Percentiles rank a stretch among this genome's conserved stretches.
These are phyloP conservation scores for Seira musarum DNA, from an alignment of 2,888 invertebrate genomes.

Conservation along the genomic window DNA sequence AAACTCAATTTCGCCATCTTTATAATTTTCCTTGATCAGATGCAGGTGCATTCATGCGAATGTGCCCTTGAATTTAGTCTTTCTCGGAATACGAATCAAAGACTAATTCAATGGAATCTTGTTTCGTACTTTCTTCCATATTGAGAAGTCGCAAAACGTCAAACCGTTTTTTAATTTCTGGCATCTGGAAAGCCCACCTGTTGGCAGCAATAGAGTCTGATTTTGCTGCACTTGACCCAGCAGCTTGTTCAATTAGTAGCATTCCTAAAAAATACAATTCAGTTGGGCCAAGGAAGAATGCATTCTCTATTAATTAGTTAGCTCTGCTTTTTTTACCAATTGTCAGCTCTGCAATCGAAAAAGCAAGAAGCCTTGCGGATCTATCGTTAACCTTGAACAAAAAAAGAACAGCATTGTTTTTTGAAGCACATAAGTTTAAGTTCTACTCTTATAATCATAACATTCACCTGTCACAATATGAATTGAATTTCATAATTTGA, in stretches of 20 bases:
- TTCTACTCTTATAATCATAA: neutral
- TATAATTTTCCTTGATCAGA: no score
- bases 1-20: no score
- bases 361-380: conserved; percentile 74
- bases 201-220: conserved; percentile 57
- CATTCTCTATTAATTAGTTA: conserved; percentile 10
- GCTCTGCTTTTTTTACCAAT: conserved; percentile 66
- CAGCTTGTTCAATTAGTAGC: conserved; percentile 69
- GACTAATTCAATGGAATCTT: conserved; percentile 61
- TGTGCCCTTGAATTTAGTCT: no score
- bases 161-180: conserved; percentile 30
- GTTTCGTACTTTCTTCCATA: conserved; percentile 2
- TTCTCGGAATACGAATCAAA: conserved; percentile 59
- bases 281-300: neutral
- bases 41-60: no score
- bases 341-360: conserved; percentile 72
- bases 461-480: neutral
- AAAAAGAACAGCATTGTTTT: conserved; percentile 7
- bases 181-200: conserved; percentile 52
- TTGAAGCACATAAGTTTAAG: neutral
- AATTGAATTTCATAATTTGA: neutral
- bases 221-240: conserved; percentile 37
- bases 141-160: neutral
- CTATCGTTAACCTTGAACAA: conserved; percentile 70
- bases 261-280: conserved; percentile 60